A percentile compares a stretch with the other conserved stretches of the same genome.
Evolutionary conservation across 2,113 vertebrate genomes (phyloP).

Genomic region (Dicaeum eximium): DNA sequence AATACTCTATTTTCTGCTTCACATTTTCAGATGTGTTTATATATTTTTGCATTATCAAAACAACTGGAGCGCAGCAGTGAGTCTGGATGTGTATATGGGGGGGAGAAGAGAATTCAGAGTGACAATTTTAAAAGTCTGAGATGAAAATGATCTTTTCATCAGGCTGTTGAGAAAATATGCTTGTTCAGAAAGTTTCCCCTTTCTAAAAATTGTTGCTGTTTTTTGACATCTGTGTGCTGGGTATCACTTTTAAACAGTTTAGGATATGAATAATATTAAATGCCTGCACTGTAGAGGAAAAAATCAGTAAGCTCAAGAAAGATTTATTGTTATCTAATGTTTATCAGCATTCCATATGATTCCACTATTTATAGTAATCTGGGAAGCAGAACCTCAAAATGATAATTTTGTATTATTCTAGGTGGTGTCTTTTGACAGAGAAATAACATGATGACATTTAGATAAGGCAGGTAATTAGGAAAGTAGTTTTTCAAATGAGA

Average conservation of each 20-base stretch:
- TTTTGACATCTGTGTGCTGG: not conserved
- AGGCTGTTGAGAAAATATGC: not conserved
- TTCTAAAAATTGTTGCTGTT: not conserved
- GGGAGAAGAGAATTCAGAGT: not conserved
- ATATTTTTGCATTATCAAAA: conserved; percentile 2
- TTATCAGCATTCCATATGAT: not conserved
- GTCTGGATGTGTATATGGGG: not conserved
- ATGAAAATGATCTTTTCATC: not conserved
- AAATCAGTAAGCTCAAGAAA: not conserved
- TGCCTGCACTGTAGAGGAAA: not conserved
- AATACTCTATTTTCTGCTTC: not conserved
- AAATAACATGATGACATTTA: not conserved
- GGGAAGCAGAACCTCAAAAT: not conserved
- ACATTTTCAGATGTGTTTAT: not conserved
- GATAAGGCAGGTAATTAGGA: not conserved
- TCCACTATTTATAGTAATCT: not conserved
- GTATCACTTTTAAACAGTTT: not conserved
- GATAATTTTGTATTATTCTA: not conserved
- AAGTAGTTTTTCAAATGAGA: not conserved
- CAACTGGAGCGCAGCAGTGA: not conserved
- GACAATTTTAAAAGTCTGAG: not conserved
- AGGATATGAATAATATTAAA: not conserved
- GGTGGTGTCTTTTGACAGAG: not conserved
- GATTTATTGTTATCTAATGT: not conserved
- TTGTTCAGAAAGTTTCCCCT: not conserved